These are phyloP conservation scores for Gasteruption jaculator DNA, from an alignment of 2,888 invertebrate genomes.

Conservation along the genomic window DNA sequence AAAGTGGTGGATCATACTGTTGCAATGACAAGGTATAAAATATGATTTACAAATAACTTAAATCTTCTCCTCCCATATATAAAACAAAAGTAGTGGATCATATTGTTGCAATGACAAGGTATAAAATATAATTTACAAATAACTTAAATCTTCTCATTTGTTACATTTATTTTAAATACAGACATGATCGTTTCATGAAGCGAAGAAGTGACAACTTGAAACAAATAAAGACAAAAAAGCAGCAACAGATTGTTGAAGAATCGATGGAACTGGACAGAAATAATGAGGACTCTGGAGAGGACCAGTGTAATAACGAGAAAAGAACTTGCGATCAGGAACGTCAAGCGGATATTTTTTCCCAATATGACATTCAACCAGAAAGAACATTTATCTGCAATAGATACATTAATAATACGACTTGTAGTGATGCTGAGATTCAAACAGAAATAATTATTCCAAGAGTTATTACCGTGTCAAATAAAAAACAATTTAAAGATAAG, in stretches of 20 bases:
- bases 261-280: too few species aligned
- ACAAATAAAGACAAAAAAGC: not conserved
- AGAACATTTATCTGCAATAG: constrained; percentile 20
- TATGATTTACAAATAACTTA: constrained; percentile 9
- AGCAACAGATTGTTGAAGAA: constrained; percentile 3
- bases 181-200: constrained; percentile 13
- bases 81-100: too few species aligned
- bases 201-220: constrained; percentile 10
- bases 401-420: constrained; percentile 10
- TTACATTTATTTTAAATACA: constrained; percentile 8
- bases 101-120: too few species aligned
- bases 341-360: constrained; percentile 15
- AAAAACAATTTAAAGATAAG: not conserved
- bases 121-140: constrained; percentile 7
- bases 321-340: too few species aligned
- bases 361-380: constrained; percentile 3
- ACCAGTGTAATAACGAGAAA: too few species aligned
- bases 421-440: constrained; percentile 19
- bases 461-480: not conserved
- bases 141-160: not conserved
- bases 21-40: too few species aligned
- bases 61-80: not conserved
- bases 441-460: constrained; percentile 12
- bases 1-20: too few species aligned
- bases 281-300: too few species aligned